Conservation (phyloP, 2,797 vertebrate species). For the Discoglossus pictus region DNA sequence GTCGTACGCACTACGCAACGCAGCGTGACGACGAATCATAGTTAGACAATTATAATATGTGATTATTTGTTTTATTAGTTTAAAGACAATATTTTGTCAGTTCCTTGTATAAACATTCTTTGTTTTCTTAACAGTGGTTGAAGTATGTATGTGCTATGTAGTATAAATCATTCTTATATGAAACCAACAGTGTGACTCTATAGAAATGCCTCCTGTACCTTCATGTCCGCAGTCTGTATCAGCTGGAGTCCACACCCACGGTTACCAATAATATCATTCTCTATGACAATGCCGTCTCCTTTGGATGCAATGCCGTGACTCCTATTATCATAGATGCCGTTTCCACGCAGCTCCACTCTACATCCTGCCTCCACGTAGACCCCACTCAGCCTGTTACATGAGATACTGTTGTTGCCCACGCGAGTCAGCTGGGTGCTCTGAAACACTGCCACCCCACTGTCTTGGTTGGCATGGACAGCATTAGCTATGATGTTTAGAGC, state of each 20-base stretch:
- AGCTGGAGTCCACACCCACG: constrained; percentile 78
- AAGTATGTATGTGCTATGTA: no score
- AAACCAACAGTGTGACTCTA: neutral
- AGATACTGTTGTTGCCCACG: constrained; percentile 83
- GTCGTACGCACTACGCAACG: no score
- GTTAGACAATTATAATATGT: no score
- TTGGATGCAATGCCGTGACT: constrained; percentile 80
- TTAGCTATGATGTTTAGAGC: constrained; percentile 82
- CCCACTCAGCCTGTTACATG: constrained; percentile 77
- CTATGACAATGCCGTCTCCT: constrained; percentile 78
- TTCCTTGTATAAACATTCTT: no score
- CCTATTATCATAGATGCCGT: constrained; percentile 85
- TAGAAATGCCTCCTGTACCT: constrained; percentile 65
- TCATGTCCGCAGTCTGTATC: constrained; percentile 78
- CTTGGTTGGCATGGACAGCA: constrained; percentile 77
- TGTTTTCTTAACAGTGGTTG: no score
- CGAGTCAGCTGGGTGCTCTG: constrained; percentile 85
- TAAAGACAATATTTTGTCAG: no score
- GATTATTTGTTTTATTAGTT: no score
- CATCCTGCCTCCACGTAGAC: constrained; percentile 81
- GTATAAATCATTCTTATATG: no score
- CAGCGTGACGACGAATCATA: no score
- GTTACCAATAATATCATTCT: constrained; percentile 88
- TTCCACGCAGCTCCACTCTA: constrained; percentile 84
- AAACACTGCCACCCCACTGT: constrained; percentile 77